Evolutionary conservation across 2,797 vertebrate species (phyloP), one percentile per base, ranked within the genome.

Genomic region (Melanotaenia maccullochi): DNA sequence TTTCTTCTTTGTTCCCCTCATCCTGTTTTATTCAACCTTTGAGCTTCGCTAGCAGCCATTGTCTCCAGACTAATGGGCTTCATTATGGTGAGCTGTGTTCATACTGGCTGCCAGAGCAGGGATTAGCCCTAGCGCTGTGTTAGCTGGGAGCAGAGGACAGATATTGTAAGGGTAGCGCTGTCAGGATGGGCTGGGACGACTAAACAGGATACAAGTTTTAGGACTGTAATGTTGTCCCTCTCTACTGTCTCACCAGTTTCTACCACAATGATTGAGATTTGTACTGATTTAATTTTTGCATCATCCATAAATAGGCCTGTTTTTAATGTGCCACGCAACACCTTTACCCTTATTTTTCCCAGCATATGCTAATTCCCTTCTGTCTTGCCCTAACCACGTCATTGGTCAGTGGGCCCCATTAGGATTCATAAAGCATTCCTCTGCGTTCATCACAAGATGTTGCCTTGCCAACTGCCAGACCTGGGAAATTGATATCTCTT

Each of bases 31-130:
- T 68, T 84, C 70, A 58, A 67, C 71, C 76, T 87, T 81, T 83
- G 60, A 85, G 84, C 85, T 85, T 76, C 71, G 58, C 78, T 92
- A 88, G 87, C 82, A 89, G 83, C 79, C 79, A 83, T 93, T 90
- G 92, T 93, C 87, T 92, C 78, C 78, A 89, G 82, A 84, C 89
- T 93, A 93, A 94, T 93, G 82, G 92, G 90, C 86, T 92, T 93
- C 86, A 93, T 93, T 93, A 93, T 90, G 82, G 86, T 79, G 76
- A 87, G 86, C 84, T 89, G 82, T 82, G 80, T 92, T 87, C 83
- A 66, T 82, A 79, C 79, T 76, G 82, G 75, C 85, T 86, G 76
- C 84, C 83, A 88, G 87, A 86, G 84, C 74, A 42, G 66, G 90
- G 89, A 91, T 92, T 91, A 91, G 86, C 82, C 47, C 56, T 56